Evolutionary conservation across 2,113 vertebrate species (phyloP).

Genomic region (Rhegmatorhina hoffmannsi): DNA sequence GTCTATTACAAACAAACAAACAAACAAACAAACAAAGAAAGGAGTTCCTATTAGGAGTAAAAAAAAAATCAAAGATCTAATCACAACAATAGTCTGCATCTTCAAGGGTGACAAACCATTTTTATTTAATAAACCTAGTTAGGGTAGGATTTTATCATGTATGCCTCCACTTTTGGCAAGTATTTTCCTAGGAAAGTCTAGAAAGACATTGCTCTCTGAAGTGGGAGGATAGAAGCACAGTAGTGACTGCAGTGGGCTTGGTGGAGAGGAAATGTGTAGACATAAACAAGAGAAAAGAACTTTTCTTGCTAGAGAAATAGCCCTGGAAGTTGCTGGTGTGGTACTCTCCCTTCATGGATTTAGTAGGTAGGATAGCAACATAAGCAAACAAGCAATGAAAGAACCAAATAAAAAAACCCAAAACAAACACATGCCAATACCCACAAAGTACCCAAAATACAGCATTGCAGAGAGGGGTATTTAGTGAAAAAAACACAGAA

Average conservation of each 20-base stretch:
- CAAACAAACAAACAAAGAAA: background rate
- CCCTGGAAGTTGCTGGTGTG: background rate
- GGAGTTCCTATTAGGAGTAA: background rate
- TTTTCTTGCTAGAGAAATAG: background rate
- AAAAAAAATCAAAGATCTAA: background rate
- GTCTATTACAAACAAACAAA: background rate
- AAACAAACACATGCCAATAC: background rate
- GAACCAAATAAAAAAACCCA: background rate
- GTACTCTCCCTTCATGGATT: background rate
- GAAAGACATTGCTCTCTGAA: background rate
- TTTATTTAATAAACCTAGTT: background rate
- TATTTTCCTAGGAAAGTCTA: background rate
- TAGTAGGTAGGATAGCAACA: background rate
- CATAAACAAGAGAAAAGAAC: background rate
- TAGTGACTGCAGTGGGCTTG: background rate
- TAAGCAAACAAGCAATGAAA: background rate
- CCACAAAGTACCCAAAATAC: background rate
- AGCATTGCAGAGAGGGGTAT: background rate
- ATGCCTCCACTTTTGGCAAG: background rate
- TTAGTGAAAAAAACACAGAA: background rate
- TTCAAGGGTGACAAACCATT: background rate
- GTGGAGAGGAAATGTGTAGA: rapidly evolving
- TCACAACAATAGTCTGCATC: rapidly evolving
- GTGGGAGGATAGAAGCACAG: background rate
- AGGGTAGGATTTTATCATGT: background rate